phyloP scores from a whole-genome alignment of 2,797 vertebrate species.

The Cyclura pinguis region DNA sequence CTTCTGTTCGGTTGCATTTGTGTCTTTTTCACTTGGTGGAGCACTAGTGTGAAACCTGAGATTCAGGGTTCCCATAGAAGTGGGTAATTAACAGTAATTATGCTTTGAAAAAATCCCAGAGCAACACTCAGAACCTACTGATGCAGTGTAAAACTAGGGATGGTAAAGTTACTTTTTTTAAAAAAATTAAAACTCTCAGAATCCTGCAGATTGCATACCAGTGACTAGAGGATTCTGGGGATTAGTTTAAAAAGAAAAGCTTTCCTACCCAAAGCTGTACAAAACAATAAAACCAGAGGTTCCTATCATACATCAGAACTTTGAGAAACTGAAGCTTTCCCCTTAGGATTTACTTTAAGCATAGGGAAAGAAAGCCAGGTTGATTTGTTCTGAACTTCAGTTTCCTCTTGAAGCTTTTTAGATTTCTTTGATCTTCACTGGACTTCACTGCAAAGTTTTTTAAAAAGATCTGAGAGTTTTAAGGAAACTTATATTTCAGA shows the following conservation, averaged over 20 bases:
- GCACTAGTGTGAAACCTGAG: background rate
- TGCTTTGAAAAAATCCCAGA: background rate
- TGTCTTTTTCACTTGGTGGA: background rate
- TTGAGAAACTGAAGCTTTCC: background rate
- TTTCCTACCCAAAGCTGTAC: no score
- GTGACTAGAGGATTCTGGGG: no score
- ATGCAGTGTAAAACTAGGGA: background rate
- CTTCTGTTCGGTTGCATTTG: background rate
- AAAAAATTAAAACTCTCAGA: no score
- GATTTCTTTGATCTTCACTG: rapidly evolving
- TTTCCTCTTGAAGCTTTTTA: background rate
- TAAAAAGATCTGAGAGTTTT: background rate
- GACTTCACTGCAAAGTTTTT: background rate
- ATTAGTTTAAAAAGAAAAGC: background rate
- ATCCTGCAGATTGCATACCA: no score
- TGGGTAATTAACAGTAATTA: background rate
- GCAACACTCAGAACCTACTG: background rate
- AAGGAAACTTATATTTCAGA: rapidly evolving
- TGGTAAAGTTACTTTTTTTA: no score
- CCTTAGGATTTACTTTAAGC: background rate
- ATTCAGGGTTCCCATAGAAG: background rate
- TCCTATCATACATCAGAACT: background rate
- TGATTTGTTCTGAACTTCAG: background rate
- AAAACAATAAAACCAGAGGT: no score
- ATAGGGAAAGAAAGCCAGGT: background rate